Evolutionary conservation across 1,140 invertebrate species (phyloP).

Genomic region (Papilio polyxenes): DNA sequence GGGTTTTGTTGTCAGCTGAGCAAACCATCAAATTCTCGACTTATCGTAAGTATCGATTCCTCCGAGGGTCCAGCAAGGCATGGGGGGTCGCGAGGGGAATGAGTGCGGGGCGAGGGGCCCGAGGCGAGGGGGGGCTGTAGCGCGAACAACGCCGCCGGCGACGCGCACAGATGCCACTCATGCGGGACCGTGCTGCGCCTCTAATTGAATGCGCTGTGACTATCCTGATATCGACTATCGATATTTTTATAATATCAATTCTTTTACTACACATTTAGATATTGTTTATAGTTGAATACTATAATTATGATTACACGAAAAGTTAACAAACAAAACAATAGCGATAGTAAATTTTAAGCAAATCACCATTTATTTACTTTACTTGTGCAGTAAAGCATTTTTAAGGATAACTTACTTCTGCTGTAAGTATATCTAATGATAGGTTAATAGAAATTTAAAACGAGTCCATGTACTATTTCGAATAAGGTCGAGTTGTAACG

Average conservation of each 20-base stretch:
- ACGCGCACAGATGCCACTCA: conserved; percentile 69
- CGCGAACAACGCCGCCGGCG: conserved; percentile 51
- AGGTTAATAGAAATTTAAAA: too few species aligned
- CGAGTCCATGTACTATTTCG: too few species aligned
- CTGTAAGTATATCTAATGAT: too few species aligned
- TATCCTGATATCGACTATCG: conserved; percentile 49
- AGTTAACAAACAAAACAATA: too few species aligned
- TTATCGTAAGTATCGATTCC: conserved; percentile 64
- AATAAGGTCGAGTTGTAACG: too few species aligned
- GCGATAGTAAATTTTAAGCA: too few species aligned
- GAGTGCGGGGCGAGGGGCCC: neutral
- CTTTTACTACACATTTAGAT: neutral
- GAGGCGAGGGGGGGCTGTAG: conserved; percentile 44
- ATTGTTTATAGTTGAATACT: neutral
- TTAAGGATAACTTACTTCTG: too few species aligned
- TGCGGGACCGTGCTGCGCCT: conserved; percentile 65
- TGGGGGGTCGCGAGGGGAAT: conserved; percentile 45
- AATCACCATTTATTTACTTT: too few species aligned
- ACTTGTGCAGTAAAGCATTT: too few species aligned
- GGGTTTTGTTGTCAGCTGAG: conserved; percentile 27
- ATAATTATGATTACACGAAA: neutral
- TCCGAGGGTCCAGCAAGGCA: conserved; percentile 38
- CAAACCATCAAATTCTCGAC: conserved; percentile 39
- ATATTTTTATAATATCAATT: conserved; percentile 36
- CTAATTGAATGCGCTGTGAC: conserved; percentile 68